A percentile compares a stretch with the other conserved stretches of the same genome.
Evolutionary conservation across 2,113 vertebrate genomes (phyloP).

Genomic region (Neofelis nebulosa): DNA sequence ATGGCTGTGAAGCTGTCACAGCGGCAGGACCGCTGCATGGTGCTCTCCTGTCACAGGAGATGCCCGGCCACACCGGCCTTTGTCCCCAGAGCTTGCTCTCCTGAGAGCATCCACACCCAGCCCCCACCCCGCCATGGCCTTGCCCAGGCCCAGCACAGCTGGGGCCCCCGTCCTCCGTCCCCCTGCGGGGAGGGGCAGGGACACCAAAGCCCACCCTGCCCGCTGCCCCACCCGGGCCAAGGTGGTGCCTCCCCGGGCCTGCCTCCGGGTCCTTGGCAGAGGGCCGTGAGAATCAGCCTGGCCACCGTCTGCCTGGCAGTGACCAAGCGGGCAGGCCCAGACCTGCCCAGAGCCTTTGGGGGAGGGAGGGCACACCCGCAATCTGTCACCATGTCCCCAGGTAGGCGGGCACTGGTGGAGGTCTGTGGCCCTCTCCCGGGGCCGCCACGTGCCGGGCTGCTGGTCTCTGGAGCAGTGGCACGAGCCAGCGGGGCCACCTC

Average conservation of each 20-base stretch:
- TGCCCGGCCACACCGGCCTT: neutral
- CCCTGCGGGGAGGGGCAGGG: neutral
- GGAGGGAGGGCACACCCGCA: neutral
- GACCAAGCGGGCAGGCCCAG: slow-evolving; percentile 81
- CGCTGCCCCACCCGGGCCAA: neutral
- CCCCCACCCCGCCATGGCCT: neutral
- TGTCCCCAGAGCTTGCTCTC: no score
- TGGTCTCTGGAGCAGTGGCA: neutral
- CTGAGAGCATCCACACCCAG: rapidly evolving
- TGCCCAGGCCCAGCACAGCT: neutral
- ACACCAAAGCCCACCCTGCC: neutral
- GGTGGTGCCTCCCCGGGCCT: neutral
- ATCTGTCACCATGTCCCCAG: slow-evolving; percentile 58
- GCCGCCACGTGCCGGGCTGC: neutral
- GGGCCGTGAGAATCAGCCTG: neutral
- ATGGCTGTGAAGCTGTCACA: rapidly evolving
- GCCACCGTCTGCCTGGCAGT: slow-evolving; percentile 14
- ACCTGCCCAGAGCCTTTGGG: slow-evolving; percentile 81
- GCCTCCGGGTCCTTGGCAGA: slow-evolving; percentile 2
- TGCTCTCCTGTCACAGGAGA: neutral
- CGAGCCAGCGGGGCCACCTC: rapidly evolving
- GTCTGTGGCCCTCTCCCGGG: neutral
- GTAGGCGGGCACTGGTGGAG: neutral
- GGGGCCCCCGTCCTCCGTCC: neutral
- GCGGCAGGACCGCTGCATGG: rapidly evolving